Base-by-base conservation (phyloP, 2,113 vertebrate species). In the Plecotus auritus region DNA sequence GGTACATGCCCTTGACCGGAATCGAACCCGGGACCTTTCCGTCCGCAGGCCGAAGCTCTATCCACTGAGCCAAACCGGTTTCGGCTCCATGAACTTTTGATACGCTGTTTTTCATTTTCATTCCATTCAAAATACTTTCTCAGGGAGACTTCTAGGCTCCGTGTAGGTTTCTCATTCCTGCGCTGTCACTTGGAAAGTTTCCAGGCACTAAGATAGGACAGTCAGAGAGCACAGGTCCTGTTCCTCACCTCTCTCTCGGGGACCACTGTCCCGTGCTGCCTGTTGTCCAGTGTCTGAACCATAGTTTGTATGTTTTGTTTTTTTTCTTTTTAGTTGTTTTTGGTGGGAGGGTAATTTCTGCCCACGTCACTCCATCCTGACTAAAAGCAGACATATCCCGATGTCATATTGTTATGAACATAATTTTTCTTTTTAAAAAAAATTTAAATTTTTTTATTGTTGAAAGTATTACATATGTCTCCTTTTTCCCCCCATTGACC, bases 271-370 rank as follows among this genome's bases (percentile, higher is more conserved):
- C 32, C 28, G 2, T 61, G 72, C 28, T 45, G 35, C 67, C 45
- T 72, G 5, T 35, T 18, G 40, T 74, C 26, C 5, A 45, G 0
- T 13, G 30, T 90, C 66, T 94, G 59, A 72, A 77, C 35, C 45
- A 16, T 47, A 59, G 40, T 81, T 51, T 59, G 6, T 69, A 2
- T 77, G 18, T 59, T 28, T 61, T 64, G 2, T 66, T 66, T 66
- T 72, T 89, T 76, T 80, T 91, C 28, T 90, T 69, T 66, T 51
- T 18, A 76, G 22, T 91, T 94, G 45, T 91, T 94, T 67, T n/a
- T 76, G 40, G 11, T 84, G 40, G 51, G n/a, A 76, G 28, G 85
- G 35, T 61, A 74, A 59, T 59, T 22, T 12, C 9, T 69, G 22
- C 76, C 32, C 49, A 26, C 20, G 47, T 85, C 74, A 54, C 17